phyloP scores from a whole-genome alignment of 1,140 invertebrate species.

The Drosophila guanche region DNA sequence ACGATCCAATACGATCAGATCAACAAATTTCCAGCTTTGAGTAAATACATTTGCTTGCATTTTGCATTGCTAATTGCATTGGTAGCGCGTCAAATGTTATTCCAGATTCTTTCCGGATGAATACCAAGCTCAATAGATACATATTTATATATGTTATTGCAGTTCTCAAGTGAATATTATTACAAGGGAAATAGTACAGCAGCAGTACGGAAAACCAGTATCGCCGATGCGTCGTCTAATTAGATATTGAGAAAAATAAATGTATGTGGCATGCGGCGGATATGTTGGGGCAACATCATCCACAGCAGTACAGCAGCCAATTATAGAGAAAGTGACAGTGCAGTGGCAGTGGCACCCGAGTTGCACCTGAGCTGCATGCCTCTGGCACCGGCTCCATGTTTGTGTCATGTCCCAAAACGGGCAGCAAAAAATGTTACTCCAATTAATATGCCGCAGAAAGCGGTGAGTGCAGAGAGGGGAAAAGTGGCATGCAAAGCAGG shows the following conservation, averaged over 20 bases:
- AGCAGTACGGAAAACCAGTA: too few relatives aligned
- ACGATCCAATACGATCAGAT: too few relatives aligned
- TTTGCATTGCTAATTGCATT: not conserved
- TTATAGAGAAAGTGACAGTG: constrained; percentile 70
- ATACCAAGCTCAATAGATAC: too few relatives aligned
- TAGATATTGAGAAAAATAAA: constrained; percentile 52
- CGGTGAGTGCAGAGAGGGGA: not conserved
- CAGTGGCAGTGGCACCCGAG: not conserved
- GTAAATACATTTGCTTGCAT: not conserved
- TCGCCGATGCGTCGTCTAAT: constrained; percentile 23
- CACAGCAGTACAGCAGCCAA: constrained; percentile 49
- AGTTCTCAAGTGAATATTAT: too few relatives aligned
- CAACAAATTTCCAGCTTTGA: too few relatives aligned
- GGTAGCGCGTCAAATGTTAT: not conserved
- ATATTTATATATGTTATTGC: too few relatives aligned
- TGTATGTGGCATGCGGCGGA: constrained; percentile 44
- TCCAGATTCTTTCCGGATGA: too few relatives aligned
- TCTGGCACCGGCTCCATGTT: constrained; percentile 14
- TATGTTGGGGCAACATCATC: constrained; percentile 32
- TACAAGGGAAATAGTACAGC: too few relatives aligned
- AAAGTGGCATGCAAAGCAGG: constrained; percentile 24
- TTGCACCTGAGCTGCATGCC: constrained; percentile 8
- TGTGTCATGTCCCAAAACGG: constrained; percentile 25
- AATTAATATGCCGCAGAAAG: constrained; percentile 43
- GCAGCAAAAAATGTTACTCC: constrained; percentile 33